Percentiles rank a stretch among this genome's conserved stretches.
These are phyloP conservation scores for Hipparchia sbordonii DNA, from an alignment of 2,888 invertebrate species.

Conservation along the genomic window DNA sequence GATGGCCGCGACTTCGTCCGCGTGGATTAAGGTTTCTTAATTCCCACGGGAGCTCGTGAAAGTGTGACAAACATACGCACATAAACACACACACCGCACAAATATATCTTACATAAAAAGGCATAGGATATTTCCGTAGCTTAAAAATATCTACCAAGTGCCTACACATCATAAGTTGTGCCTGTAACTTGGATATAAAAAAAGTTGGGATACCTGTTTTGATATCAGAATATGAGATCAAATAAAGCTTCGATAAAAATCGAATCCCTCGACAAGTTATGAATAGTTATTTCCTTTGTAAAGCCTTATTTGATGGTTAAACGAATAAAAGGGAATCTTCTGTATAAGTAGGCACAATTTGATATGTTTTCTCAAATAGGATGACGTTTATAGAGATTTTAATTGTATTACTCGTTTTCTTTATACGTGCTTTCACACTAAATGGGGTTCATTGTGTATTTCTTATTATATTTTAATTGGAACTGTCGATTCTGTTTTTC, in stretches of 20 bases:
- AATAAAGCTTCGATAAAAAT: slow-evolving; percentile 32
- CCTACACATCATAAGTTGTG: slow-evolving; percentile 1
- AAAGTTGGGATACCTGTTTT: slow-evolving; percentile 19
- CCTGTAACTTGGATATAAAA: slow-evolving; percentile 12
- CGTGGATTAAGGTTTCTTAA: too few species aligned
- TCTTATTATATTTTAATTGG: too few species aligned
- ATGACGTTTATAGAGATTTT: not conserved
- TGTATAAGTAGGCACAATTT: slow-evolving; percentile 22
- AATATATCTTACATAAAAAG: too few species aligned
- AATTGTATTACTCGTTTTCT: not conserved
- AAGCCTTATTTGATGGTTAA: slow-evolving; percentile 27
- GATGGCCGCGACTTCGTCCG: too few species aligned
- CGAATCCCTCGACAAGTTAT: slow-evolving; percentile 30
- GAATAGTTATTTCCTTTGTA: slow-evolving; percentile 34
- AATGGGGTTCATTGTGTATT: too few species aligned
- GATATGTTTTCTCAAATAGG: slow-evolving; percentile 13
- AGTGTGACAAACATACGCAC: too few species aligned
- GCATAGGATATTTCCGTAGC: not conserved
- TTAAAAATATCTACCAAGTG: not conserved
- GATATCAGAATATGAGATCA: slow-evolving; percentile 26
- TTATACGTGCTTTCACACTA: not conserved
- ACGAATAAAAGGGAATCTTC: slow-evolving; percentile 27
- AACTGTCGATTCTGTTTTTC: too few species aligned
- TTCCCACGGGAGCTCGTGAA: too few species aligned
- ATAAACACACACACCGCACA: too few species aligned